Conservation (phyloP, 1,140 invertebrate genomes). For the Leptinotarsa undecemlineata region DNA sequence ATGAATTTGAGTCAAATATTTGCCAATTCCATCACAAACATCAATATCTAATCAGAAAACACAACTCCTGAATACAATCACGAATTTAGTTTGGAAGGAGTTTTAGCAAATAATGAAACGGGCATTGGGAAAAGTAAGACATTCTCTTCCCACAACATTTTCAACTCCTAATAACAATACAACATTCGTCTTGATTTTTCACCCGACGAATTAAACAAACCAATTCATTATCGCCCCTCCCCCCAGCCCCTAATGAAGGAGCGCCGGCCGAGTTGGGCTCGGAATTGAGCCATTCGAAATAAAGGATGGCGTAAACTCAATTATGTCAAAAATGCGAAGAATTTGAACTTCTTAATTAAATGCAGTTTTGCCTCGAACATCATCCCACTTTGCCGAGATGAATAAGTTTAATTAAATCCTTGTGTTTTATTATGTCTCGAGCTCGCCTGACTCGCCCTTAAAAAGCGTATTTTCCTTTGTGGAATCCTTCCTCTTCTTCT, state of each 20-base stretch:
- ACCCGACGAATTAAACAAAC: background rate
- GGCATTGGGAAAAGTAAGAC: too few relatives aligned
- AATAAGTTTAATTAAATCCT: slow-evolving; percentile 58
- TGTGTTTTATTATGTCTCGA: slow-evolving; percentile 53
- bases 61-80: too few relatives aligned
- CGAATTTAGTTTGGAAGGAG: too few relatives aligned
- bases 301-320: slow-evolving; percentile 52
- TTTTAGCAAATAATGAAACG: too few relatives aligned
- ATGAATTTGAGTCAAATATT: too few relatives aligned
- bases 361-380: slow-evolving; percentile 52
- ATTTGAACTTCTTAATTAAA: slow-evolving; percentile 57
- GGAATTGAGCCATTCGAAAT: slow-evolving; percentile 52
- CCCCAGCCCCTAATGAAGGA: background rate
- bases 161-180: background rate
- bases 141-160: background rate
- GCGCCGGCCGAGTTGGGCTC: background rate
- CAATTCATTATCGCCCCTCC: background rate
- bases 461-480: slow-evolving; percentile 25
- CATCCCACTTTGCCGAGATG: slow-evolving; percentile 54
- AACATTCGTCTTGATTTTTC: background rate
- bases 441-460: slow-evolving; percentile 37
- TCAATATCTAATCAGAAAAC: too few relatives aligned
- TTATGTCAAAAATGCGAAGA: slow-evolving; percentile 56
- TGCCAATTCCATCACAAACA: too few relatives aligned
- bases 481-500: slow-evolving; percentile 12